Conservation (phyloP, 2,797 vertebrate species). For the Cynopterus sphinx region DNA sequence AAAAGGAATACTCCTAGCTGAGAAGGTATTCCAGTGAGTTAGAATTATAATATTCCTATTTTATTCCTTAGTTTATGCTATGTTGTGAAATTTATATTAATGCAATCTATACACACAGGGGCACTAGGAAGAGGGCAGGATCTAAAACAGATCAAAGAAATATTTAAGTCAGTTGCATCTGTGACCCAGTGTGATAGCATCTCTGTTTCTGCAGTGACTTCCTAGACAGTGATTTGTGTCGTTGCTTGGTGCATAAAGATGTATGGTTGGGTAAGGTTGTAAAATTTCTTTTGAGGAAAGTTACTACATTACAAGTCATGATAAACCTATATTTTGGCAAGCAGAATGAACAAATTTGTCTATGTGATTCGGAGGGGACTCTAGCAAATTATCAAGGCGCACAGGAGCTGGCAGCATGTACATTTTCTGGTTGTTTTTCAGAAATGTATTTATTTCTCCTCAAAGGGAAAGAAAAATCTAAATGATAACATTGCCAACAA, state of each 20-base stretch:
- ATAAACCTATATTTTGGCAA: conserved; percentile 50
- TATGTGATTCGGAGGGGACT: conserved; percentile 14
- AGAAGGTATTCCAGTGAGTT: background rate
- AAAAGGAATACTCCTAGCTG: background rate
- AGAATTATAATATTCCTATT: background rate
- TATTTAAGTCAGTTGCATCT: background rate
- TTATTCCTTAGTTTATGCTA: background rate
- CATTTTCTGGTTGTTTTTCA: conserved; percentile 55
- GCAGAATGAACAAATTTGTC: conserved; percentile 1
- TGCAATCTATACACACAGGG: background rate
- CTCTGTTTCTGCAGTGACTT: background rate
- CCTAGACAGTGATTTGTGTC: conserved; percentile 22
- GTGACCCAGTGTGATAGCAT: background rate
- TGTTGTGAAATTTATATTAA: conserved; percentile 22
- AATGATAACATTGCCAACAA: conserved; percentile 10
- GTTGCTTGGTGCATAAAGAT: conserved; percentile 55
- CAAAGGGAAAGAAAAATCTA: conserved; percentile 54
- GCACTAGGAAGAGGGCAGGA: background rate
- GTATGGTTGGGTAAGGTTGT: conserved; percentile 18
- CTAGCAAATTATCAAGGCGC: conserved; percentile 38
- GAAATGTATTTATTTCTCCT: conserved; percentile 65
- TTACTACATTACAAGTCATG: conserved; percentile 19
- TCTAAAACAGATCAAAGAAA: background rate
- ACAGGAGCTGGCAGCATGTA: background rate
- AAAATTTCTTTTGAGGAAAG: conserved; percentile 47